Conservation (phyloP, 1,140 invertebrate genomes). For the Orchestia grillus region DNA sequence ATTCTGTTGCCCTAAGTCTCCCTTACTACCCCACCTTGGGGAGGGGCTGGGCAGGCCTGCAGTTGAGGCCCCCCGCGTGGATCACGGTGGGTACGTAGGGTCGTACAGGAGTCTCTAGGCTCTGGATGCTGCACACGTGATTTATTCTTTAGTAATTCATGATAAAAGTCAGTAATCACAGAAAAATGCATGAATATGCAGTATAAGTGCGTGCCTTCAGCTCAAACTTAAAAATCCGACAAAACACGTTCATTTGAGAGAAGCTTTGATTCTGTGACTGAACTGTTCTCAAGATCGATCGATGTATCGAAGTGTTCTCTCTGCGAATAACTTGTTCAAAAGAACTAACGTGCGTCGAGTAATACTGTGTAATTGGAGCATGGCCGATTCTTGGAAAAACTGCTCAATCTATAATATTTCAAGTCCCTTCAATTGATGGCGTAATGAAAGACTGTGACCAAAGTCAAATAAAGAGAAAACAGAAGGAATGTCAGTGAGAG, state of each 20-base stretch:
- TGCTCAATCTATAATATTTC: background rate
- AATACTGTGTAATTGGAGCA: too few species aligned
- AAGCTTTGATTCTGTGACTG: too few species aligned
- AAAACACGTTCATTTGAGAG: too few species aligned
- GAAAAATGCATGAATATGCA: background rate
- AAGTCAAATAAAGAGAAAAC: background rate
- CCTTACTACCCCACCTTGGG: background rate
- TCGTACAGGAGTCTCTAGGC: background rate
- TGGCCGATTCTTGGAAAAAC: background rate
- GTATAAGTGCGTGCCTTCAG: too few species aligned
- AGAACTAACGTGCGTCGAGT: too few species aligned
- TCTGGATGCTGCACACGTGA: background rate
- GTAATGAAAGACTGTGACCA: background rate
- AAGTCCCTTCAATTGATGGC: background rate
- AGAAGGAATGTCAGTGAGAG: background rate
- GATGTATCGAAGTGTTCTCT: too few species aligned
- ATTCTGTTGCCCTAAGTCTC: background rate
- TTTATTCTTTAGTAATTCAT: background rate
- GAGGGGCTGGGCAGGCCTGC: constrained; percentile 24
- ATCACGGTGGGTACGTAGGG: constrained; percentile 17
- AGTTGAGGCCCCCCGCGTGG: constrained; percentile 54
- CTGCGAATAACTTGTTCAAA: too few species aligned
- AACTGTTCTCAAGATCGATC: too few species aligned
- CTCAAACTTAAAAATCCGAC: too few species aligned
- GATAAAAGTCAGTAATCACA: background rate